phyloP scores from a whole-genome alignment of 2,797 vertebrate species.

The Scyliorhinus canicula region DNA sequence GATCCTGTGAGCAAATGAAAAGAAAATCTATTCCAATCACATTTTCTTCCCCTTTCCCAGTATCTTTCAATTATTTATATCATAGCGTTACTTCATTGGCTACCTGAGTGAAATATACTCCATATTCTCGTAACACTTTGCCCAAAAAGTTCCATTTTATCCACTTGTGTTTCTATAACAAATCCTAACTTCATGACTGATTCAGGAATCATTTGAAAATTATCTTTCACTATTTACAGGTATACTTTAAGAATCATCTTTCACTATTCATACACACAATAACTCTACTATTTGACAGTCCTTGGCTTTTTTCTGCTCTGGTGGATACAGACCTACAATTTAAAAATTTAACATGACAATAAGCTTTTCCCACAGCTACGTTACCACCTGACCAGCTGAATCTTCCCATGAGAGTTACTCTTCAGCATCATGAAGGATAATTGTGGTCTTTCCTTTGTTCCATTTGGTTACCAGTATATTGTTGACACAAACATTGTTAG shows the following conservation, averaged over 20 bases:
- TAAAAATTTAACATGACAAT: not conserved
- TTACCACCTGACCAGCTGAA: not conserved
- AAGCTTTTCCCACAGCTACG: not conserved
- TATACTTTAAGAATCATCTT: not conserved
- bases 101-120: not conserved
- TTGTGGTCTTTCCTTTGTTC: not conserved
- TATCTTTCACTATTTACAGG: not conserved
- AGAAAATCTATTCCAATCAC: not conserved
- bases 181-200: not conserved
- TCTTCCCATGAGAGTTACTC: not conserved
- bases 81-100: not conserved
- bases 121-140: not conserved
- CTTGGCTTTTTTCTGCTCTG: not conserved
- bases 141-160: not conserved
- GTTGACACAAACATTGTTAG: no score
- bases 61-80: not conserved
- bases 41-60: not conserved
- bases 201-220: not conserved
- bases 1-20: no score
- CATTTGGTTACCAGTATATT: not conserved
- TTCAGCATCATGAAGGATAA: not conserved
- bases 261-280: not conserved
- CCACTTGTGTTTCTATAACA: not conserved
- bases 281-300: not conserved
- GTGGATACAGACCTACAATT: not conserved